Percentiles rank a stretch among this genome's conserved stretches.
These are phyloP conservation scores for Dermolepida albohirtum DNA, from an alignment of 2,888 invertebrate genomes.

Conservation along the genomic window DNA sequence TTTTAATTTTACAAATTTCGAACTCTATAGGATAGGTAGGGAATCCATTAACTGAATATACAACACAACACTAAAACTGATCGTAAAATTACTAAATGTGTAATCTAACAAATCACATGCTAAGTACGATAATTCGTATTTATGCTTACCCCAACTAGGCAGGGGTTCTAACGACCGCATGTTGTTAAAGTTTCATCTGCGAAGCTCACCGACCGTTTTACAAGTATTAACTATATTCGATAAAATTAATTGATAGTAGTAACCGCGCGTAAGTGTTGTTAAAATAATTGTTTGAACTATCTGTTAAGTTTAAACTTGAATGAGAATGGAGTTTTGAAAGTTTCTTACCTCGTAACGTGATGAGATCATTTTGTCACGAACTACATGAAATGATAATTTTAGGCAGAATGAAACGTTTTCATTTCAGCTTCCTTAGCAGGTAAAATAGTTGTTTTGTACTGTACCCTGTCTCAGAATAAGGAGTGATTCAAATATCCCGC, in stretches of 20 bases:
- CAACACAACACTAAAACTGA: conserved; percentile 22
- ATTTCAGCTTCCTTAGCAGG: too few relatives aligned
- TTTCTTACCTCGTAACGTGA: too few relatives aligned
- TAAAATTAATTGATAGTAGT: conserved; percentile 37
- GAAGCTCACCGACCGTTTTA: conserved; percentile 28
- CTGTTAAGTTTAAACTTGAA: conserved; percentile 11
- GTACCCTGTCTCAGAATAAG: too few relatives aligned
- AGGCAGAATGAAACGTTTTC: too few relatives aligned
- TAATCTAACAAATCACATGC: conserved; percentile 34
- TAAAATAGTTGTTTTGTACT: too few relatives aligned
- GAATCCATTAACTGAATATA: conserved; percentile 18
- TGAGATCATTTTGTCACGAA: too few relatives aligned
- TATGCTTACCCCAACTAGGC: conserved; percentile 33
- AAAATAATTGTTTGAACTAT: conserved; percentile 23
- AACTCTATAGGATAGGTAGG: conserved; percentile 3
- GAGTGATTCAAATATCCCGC: too few relatives aligned
- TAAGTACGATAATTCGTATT: conserved; percentile 35
- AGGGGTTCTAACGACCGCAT: conserved; percentile 35
- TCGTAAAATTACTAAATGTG: conserved; percentile 33
- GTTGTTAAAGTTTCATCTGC: conserved; percentile 38
- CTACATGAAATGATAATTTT: too few relatives aligned
- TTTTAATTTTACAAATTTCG: too few relatives aligned
- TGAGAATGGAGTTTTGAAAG: not conserved
- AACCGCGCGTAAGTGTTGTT: conserved; percentile 24
- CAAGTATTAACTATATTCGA: conserved; percentile 35